Evolutionary conservation across 2,888 invertebrate species (phyloP), one percentile per base, ranked within the genome.

Genomic region (Lepidonotus clava): DNA sequence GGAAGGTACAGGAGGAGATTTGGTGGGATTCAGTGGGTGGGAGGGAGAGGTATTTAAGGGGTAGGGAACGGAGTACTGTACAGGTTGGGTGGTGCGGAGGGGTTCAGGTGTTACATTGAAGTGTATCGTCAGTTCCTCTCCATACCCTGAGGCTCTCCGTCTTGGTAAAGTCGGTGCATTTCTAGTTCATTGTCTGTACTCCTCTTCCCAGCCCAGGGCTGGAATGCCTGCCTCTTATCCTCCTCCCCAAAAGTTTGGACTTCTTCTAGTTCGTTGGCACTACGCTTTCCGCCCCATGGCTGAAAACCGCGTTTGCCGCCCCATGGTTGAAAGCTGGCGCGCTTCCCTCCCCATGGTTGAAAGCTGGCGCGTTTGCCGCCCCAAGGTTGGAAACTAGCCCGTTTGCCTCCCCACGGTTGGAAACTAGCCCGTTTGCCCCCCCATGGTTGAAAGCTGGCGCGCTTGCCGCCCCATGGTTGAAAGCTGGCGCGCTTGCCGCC

Each of bases 331-430:
- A 46, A 46, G 14, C 28, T 56, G 5, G 61, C 32, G 6, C 67
- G 2, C 85, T 85, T 71, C 2, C 85, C 85, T 0, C 71, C 85
- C 85, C 85, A 85, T 18, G 85, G 80, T 24, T 40, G 56, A 80
- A 86, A 80, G 11, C 36, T 71, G 0, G 53, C 80, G 21, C 86
- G 28, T 40, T 86, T 86, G 38, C 86, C 86, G 21, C 77, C 86
- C 86, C 86, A 86, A 1, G 86, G 86, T 18, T 51, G 53, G 56
- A 86, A 86, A n/a, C 41, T 53, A 18, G 40, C 46, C 8, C 86
- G 21, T 40, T 86, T 86, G 24, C 86, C 86, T 36, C 77, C 76
- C 86, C 86, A 86, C 6, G 86, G 86, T 32, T 86, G 76, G 46
- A 86, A 86, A 28, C 32, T 40, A 36, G 77, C 41, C 24, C 76